Evolutionary conservation across 2,113 vertebrate species (phyloP).

Genomic region (Hypanus sabinus): DNA sequence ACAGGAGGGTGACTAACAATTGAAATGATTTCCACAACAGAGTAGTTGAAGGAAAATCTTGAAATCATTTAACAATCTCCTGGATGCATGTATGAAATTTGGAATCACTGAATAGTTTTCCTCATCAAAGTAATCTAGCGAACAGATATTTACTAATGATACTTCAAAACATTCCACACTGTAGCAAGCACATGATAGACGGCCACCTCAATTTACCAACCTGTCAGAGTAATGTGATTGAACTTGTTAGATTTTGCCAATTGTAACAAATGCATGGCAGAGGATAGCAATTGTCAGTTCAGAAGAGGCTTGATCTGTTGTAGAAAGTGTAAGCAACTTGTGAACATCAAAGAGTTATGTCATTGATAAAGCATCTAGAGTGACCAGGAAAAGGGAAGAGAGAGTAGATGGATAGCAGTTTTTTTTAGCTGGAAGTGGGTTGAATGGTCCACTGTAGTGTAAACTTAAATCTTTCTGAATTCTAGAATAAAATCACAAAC

Average conservation of each 20-base stretch:
- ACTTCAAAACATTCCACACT: neutral
- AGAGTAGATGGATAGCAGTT: no score
- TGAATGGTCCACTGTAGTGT: no score
- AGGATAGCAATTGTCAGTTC: neutral
- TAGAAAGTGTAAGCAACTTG: neutral
- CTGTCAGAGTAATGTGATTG: neutral
- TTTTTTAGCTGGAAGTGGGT: no score
- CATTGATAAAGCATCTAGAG: no score
- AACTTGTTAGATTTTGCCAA: neutral
- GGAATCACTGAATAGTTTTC: neutral
- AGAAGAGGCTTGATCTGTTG: neutral
- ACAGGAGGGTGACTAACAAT: neutral
- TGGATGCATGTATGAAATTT: neutral
- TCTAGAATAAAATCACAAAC: neutral
- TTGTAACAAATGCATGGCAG: neutral
- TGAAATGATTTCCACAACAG: neutral
- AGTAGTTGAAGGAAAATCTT: neutral
- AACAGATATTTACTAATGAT: neutral
- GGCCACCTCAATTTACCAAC: neutral
- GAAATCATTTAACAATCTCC: neutral
- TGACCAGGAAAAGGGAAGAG: no score
- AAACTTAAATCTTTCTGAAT: no score
- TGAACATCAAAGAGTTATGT: neutral
- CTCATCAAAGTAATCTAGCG: neutral
- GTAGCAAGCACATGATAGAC: neutral